Evolutionary conservation across 2,888 invertebrate species (phyloP), one percentile per base, ranked within the genome.

Genomic region (Cheilosia grossa): DNA sequence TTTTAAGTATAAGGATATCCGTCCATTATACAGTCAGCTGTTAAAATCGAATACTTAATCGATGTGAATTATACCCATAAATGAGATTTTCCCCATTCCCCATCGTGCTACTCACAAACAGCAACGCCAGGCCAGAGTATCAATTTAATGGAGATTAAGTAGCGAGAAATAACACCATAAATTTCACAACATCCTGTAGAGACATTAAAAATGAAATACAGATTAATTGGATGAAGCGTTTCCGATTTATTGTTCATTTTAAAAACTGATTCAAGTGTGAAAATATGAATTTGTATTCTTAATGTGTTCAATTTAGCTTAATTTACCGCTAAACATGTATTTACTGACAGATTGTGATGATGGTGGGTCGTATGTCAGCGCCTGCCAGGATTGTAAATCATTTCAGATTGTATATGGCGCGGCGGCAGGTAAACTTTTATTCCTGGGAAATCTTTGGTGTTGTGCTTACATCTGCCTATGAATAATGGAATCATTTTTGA

Each of bases 221-320:
- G 40, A 27, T 24, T 19, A 17, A 40, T 67, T 54, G 13, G 9
- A 15, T 7, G 17, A 37, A 37, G 13, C 4, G 10, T 37, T n/a
- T 69, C 37, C n/a, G 58, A 56, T 56, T 69, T 44, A 69, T 56
- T 69, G 33, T 15, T 69, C 56, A 33, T 56, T 69, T 56, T 1
- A 4, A 37, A 58, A 37, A 47, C 24, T 37, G 37, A 21, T 69
- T 58, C 58, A 24, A 27, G 69, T 21, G 54, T 47, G 47, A 69
- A 67, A 69, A 56, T 56, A 69, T 69, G 44, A 69, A 69, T 33
- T 56, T 58, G 21, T 56, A 21, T 58, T 27, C 47, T 33, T n/a
- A 33, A 37, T 58, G 47, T 47, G 3, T 33, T 47, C 44, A 58
- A 69, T 69, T 69, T 58, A 37, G 21, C 15, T 1, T 33, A 56